A percentile compares a stretch with the other conserved stretches of the same genome.
Conservation (phyloP, 2,888 invertebrate genomes). For the Rhynchonema sp. region DNA sequence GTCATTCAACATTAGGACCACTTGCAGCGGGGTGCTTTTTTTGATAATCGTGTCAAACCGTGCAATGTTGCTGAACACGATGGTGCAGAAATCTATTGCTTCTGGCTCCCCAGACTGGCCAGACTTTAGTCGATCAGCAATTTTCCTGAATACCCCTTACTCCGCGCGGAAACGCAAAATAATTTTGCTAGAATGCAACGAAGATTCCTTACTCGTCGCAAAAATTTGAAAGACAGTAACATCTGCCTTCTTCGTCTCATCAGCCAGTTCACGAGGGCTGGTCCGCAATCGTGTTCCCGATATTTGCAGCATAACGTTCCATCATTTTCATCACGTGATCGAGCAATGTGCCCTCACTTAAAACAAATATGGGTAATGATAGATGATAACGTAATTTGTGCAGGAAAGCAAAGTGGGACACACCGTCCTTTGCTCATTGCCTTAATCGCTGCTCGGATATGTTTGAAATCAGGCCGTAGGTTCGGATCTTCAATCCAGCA, state of each 20-base stretch:
- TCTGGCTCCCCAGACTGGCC: constrained; percentile 77
- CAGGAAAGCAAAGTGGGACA: too few species aligned
- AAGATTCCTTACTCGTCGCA: neutral
- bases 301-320: constrained; percentile 86
- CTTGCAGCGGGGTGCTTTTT: constrained; percentile 60
- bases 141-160: neutral
- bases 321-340: constrained; percentile 96
- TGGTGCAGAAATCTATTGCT: constrained; percentile 61
- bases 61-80: constrained; percentile 84
- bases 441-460: constrained; percentile 64
- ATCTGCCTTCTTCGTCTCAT: constrained; percentile 81
- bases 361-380: neutral
- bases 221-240: constrained; percentile 51
- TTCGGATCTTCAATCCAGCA: constrained; percentile 82
- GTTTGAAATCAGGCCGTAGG: constrained; percentile 66
- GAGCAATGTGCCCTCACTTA: constrained; percentile 75
- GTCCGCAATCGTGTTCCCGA: constrained; percentile 77
- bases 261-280: constrained; percentile 73
- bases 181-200: neutral
- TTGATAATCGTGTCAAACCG: constrained; percentile 81
- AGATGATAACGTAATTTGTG: too few species aligned
- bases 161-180: neutral
- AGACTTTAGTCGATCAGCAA: constrained; percentile 38
- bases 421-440: constrained; percentile 71
- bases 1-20: constrained; percentile 65